phyloP scores from a whole-genome alignment of 2,113 vertebrate species.

The Cebidichthys violaceus region DNA sequence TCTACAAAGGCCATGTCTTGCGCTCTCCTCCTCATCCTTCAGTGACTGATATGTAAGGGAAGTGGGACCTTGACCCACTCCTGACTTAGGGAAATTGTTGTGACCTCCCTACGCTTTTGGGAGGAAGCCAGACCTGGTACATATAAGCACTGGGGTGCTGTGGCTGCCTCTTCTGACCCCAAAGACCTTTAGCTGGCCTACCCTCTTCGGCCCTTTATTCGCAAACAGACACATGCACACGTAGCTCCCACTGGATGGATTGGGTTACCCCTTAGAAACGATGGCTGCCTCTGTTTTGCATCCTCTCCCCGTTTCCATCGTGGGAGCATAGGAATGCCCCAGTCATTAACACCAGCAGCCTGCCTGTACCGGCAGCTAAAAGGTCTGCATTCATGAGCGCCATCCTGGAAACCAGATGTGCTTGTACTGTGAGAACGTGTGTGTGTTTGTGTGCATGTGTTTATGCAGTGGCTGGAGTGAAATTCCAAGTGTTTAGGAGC shows the following conservation, averaged over 20 bases:
- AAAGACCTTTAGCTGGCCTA: slow-evolving; percentile 59
- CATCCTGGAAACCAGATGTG: slow-evolving; percentile 80
- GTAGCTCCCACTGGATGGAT: slow-evolving; percentile 65
- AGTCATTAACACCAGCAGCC: slow-evolving; percentile 78
- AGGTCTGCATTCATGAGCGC: slow-evolving; percentile 70
- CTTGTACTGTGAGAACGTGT: slow-evolving; percentile 45
- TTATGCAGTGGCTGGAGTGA: slow-evolving; percentile 30
- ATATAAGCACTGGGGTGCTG: slow-evolving; percentile 59
- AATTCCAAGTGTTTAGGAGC: slow-evolving; percentile 45
- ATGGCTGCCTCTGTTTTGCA: slow-evolving; percentile 76
- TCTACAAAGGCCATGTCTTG: slow-evolving; percentile 71
- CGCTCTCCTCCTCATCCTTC: slow-evolving; percentile 73
- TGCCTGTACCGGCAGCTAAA: slow-evolving; percentile 62
- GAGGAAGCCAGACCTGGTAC: slow-evolving; percentile 80
- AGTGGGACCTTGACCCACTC: slow-evolving; percentile 77
- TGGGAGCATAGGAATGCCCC: slow-evolving; percentile 63
- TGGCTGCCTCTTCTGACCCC: slow-evolving; percentile 74
- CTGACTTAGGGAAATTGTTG: slow-evolving; percentile 84
- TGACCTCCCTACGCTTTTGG: slow-evolving; percentile 79
- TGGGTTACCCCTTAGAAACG: slow-evolving; percentile 65
- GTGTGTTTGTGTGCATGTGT: slow-evolving; percentile 32
- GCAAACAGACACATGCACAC: slow-evolving; percentile 37
- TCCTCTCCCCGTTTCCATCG: slow-evolving; percentile 67
- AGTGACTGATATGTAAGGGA: slow-evolving; percentile 81
- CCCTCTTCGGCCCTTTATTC: slow-evolving; percentile 69